phyloP scores from a whole-genome alignment of 2,888 invertebrate genomes.

The Drosophila pseudotalamancana region DNA sequence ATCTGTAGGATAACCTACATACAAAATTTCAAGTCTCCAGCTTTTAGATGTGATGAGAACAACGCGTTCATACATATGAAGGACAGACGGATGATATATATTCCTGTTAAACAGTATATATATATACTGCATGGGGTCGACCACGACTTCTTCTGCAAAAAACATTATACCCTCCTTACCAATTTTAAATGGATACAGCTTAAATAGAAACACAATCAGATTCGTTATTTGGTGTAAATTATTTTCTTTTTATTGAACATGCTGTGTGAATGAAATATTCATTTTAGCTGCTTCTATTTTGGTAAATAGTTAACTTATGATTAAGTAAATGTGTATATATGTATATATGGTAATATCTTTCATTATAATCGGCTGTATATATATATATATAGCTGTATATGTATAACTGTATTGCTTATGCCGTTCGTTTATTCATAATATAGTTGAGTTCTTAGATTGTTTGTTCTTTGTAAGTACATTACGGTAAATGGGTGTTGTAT shows the following conservation, averaged over 20 bases:
- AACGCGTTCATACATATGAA: too few species aligned
- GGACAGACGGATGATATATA: too few species aligned
- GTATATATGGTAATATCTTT: slow-evolving; percentile 19
- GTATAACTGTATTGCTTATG: slow-evolving; percentile 53
- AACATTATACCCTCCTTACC: too few species aligned
- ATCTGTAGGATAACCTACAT: not conserved
- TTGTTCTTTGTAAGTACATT: slow-evolving; percentile 35
- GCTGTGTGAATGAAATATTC: slow-evolving; percentile 54
- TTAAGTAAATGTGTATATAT: slow-evolving; percentile 41
- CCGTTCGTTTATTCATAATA: slow-evolving; percentile 6
- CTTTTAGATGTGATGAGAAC: too few species aligned
- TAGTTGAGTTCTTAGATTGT: slow-evolving; percentile 33
- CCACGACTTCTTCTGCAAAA: too few species aligned
- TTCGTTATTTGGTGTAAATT: slow-evolving; percentile 75
- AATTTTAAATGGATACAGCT: too few species aligned
- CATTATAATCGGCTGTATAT: slow-evolving; percentile 38
- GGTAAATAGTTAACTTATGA: slow-evolving; percentile 70
- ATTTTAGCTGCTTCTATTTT: slow-evolving; percentile 38
- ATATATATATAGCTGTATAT: slow-evolving; percentile 38
- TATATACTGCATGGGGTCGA: too few species aligned
- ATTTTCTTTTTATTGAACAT: slow-evolving; percentile 74
- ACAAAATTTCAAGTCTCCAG: too few species aligned
- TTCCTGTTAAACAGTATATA: too few species aligned
- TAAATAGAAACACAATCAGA: too few species aligned
- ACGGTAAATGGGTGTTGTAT: slow-evolving; percentile 20